Evolutionary conservation across 2,888 invertebrate genomes (phyloP).

Genomic region (Sepioteuthis lessoniana): DNA sequence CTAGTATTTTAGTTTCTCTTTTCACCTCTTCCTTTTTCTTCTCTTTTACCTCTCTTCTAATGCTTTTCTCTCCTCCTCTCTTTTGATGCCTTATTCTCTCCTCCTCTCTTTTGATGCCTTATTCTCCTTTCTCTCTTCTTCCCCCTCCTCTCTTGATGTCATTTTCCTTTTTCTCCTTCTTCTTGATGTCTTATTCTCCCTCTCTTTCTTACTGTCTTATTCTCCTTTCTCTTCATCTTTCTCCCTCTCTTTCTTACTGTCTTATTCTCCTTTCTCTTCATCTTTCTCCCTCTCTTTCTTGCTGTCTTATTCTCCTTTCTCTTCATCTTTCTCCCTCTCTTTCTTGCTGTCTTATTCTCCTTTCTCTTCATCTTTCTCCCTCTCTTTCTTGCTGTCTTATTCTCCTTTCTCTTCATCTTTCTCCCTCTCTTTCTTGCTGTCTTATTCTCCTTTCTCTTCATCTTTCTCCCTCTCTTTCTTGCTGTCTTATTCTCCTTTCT

Average conservation of each 20-base stretch:
- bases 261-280: background rate
- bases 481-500: background rate
- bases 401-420: too few relatives aligned
- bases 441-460: background rate
- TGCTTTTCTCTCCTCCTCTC: background rate
- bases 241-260: background rate
- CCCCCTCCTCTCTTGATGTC: background rate
- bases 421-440: too few relatives aligned
- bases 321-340: background rate
- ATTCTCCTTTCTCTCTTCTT: background rate
- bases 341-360: too few relatives aligned
- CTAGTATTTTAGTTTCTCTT: background rate
- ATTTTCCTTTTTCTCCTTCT: background rate
- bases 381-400: too few relatives aligned
- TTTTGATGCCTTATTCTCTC: too few relatives aligned
- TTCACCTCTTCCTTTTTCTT: background rate
- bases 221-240: background rate
- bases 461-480: background rate
- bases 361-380: too few relatives aligned
- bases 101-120: background rate
- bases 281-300: background rate
- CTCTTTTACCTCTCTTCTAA: background rate
- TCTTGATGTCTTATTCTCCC: background rate
- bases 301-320: background rate
- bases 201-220: background rate